These are phyloP conservation scores for Acinonyx jubatus DNA, from an alignment of 2,113 vertebrate genomes.

Conservation along the genomic window DNA sequence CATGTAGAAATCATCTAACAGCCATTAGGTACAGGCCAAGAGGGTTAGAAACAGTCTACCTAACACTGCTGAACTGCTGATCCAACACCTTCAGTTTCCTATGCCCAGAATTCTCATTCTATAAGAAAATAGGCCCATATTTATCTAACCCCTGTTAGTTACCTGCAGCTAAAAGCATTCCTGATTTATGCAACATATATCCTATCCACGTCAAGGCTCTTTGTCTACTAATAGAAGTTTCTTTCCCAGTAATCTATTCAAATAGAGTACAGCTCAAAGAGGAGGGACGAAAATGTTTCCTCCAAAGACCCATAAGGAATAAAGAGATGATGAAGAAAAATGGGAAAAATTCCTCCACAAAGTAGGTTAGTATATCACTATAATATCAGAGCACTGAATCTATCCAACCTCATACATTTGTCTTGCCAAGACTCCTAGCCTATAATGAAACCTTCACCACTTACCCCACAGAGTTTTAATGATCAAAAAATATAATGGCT, in stretches of 20 bases:
- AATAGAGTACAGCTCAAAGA: slow-evolving; percentile 24
- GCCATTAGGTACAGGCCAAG: not conserved
- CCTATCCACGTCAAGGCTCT: not conserved
- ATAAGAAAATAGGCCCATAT: not conserved
- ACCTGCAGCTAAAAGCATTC: not conserved
- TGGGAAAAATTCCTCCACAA: not conserved
- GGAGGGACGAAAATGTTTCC: slow-evolving; percentile 21
- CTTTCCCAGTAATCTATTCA: not conserved
- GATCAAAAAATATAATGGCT: not conserved
- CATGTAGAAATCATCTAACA: not conserved
- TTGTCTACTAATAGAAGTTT: not conserved
- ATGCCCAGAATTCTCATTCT: not conserved
- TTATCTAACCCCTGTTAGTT: not conserved
- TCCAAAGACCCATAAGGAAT: slow-evolving; percentile 21
- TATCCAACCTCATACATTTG: not conserved
- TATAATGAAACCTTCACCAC: not conserved
- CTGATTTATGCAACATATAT: not conserved
- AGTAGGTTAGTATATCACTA: not conserved
- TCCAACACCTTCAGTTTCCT: not conserved
- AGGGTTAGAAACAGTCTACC: not conserved
- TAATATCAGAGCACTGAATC: not conserved
- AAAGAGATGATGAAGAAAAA: slow-evolving; percentile 17
- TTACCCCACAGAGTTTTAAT: not conserved
- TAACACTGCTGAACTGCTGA: not conserved
- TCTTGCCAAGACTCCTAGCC: slow-evolving; percentile 17